phyloP scores from a whole-genome alignment of 2,113 vertebrate species.

The Alethe diademata region DNA sequence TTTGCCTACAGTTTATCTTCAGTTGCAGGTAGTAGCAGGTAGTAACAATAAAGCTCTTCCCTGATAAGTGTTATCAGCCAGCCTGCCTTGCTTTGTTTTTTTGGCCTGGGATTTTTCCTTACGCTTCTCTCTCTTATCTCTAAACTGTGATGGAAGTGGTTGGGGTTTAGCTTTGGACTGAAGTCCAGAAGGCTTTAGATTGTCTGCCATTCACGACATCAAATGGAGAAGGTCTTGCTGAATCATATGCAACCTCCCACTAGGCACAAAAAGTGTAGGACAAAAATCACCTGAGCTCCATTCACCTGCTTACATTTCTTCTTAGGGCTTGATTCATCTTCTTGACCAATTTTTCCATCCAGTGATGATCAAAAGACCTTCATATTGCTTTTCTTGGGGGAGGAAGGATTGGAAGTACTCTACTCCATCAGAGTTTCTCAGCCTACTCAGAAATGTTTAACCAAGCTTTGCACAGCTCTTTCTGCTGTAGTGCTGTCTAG shows the following conservation, averaged over 20 bases:
- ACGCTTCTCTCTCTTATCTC: neutral
- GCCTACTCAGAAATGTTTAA: neutral
- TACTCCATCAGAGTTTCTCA: neutral
- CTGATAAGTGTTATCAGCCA: neutral
- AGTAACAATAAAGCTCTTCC: constrained; percentile 36
- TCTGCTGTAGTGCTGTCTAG: neutral
- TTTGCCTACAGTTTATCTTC: constrained; percentile 23
- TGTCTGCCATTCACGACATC: neutral
- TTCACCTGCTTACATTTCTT: neutral
- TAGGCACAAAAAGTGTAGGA: neutral
- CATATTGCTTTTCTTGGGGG: neutral
- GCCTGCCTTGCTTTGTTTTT: neutral
- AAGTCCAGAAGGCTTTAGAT: neutral
- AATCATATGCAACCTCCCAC: neutral
- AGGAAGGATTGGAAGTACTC: neutral
- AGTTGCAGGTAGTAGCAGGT: constrained; percentile 28
- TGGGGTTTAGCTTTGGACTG: neutral
- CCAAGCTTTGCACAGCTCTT: neutral
- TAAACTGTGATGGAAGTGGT: neutral
- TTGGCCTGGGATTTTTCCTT: neutral
- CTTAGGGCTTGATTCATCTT: neutral
- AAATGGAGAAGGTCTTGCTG: neutral
- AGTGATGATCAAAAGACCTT: neutral
- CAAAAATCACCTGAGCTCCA: neutral
- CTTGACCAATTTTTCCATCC: neutral